A percentile compares a stretch with the other conserved stretches of the same genome.
Conservation (phyloP, 2,113 vertebrate species). For the Gorsachius goisagi region DNA sequence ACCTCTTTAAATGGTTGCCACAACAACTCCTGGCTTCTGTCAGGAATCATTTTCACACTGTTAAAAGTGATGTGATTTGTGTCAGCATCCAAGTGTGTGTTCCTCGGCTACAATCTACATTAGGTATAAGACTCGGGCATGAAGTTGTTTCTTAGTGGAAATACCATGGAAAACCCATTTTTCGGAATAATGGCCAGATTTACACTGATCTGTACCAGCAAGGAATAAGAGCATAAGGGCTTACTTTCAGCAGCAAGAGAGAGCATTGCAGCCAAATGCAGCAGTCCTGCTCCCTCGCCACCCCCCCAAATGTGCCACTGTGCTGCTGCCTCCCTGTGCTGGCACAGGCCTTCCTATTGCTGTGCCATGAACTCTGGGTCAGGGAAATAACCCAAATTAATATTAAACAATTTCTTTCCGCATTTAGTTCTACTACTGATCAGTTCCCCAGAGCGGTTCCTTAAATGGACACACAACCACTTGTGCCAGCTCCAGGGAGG, state of each 20-base stretch:
- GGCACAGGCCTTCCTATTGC: not conserved
- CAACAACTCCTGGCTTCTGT: not conserved
- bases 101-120: not conserved
- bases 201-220: not conserved
- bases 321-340: not conserved
- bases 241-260: not conserved
- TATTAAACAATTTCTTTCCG: not conserved
- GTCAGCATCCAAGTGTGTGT: not conserved
- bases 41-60: not conserved
- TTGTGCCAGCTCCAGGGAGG: not conserved
- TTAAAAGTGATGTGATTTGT: not conserved
- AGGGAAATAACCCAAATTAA: not conserved
- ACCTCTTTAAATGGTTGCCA: not conserved
- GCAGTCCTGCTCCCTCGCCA: not conserved
- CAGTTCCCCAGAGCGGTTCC: not conserved
- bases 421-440: not conserved
- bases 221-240: not conserved
- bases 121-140: not conserved
- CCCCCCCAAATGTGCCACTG: not conserved
- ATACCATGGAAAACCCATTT: not conserved
- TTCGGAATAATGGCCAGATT: not conserved
- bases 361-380: not conserved
- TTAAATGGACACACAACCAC: not conserved
- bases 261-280: not conserved
- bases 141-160: not conserved